A percentile compares a stretch with the other conserved stretches of the same genome.
phyloP scores from a whole-genome alignment of 2,888 invertebrate species.

The Parnassius glacialis region DNA sequence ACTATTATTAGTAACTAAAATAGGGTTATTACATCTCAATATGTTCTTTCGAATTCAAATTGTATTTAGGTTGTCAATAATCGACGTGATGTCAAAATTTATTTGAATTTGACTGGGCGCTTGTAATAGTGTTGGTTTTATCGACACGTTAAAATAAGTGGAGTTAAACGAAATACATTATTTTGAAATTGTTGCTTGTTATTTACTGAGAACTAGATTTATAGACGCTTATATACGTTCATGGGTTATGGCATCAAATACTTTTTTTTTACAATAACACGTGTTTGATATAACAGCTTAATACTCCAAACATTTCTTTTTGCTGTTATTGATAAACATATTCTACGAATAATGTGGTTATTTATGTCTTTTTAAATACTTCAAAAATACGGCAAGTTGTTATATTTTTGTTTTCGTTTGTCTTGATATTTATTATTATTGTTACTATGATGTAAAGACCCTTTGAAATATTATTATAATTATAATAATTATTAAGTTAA shows the following conservation, averaged over 20 bases:
- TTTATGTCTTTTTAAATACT: slow-evolving; percentile 16
- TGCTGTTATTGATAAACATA: not conserved
- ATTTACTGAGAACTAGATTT: slow-evolving; percentile 22
- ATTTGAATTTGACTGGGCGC: slow-evolving; percentile 4
- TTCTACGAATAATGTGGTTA: not conserved
- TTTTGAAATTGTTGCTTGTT: slow-evolving; percentile 15
- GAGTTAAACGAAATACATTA: not conserved
- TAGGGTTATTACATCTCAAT: slow-evolving; percentile 48
- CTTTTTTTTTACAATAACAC: not conserved
- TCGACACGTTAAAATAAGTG: not conserved
- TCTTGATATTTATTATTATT: too few relatives aligned
- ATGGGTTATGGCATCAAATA: not conserved
- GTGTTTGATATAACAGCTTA: slow-evolving; percentile 36
- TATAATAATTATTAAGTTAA: too few relatives aligned
- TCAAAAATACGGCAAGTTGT: slow-evolving; percentile 16
- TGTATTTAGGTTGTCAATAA: not conserved
- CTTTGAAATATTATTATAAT: too few relatives aligned
- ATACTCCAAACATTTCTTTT: slow-evolving; percentile 54
- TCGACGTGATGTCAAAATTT: not conserved
- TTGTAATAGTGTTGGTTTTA: not conserved
- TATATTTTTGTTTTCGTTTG: not conserved
- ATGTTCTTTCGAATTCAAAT: slow-evolving; percentile 48
- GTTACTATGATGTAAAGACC: slow-evolving; percentile 14
- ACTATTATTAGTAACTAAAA: slow-evolving; percentile 56
- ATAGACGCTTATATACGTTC: not conserved